phyloP scores from a whole-genome alignment of 1,140 invertebrate species.

The Charaxes varanes region DNA sequence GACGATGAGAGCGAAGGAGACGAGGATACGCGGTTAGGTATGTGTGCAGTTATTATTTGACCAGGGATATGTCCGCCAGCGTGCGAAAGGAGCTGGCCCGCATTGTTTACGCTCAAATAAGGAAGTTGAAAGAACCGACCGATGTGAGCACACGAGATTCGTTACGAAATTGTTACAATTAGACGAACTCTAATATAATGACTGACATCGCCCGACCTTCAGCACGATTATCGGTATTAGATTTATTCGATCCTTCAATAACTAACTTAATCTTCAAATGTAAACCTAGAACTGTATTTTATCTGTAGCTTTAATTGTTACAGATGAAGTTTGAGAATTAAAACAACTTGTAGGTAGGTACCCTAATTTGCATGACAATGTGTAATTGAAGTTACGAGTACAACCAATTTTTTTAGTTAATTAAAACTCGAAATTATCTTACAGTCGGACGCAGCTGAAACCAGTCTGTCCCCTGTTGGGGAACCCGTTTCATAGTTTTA shows the following conservation, averaged over 20 bases:
- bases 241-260: too few relatives aligned
- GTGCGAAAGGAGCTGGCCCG: slow-evolving; percentile 66
- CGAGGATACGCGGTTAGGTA: slow-evolving; percentile 28
- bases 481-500: slow-evolving; percentile 72
- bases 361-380: too few relatives aligned
- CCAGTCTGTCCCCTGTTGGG: slow-evolving; percentile 48
- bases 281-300: too few relatives aligned
- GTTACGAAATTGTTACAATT: slow-evolving; percentile 55
- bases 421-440: slow-evolving; percentile 60
- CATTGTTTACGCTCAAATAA: slow-evolving; percentile 72
- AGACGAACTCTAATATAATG: slow-evolving; percentile 20
- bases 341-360: too few relatives aligned
- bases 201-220: not conserved
- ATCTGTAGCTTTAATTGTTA: too few relatives aligned
- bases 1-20: slow-evolving; percentile 50
- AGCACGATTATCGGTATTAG: too few relatives aligned
- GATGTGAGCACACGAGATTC: slow-evolving; percentile 37
- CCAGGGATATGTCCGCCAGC: slow-evolving; percentile 67
- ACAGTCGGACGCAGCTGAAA: slow-evolving; percentile 53
- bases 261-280: too few relatives aligned
- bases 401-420: slow-evolving; percentile 28
- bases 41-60: slow-evolving; percentile 72
- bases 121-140: slow-evolving; percentile 59
- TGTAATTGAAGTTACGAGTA: slow-evolving; percentile 1
- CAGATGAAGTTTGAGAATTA: too few relatives aligned